A percentile compares a stretch with the other conserved stretches of the same genome.
phyloP scores from a whole-genome alignment of 2,888 invertebrate species.

The Meteorus colon region DNA sequence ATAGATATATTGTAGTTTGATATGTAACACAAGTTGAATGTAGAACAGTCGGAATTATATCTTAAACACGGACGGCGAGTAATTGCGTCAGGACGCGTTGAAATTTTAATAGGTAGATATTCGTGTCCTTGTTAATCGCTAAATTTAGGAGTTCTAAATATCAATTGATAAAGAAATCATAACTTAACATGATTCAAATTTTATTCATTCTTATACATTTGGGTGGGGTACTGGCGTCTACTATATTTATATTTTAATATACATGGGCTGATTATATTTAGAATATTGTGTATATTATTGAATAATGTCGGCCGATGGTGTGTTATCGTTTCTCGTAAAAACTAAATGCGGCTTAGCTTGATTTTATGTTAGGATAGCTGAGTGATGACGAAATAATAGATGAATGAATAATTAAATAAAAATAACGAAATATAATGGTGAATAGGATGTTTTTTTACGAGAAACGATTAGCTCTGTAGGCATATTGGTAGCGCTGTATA shows the following conservation, averaged over 20 bases:
- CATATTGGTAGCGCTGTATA: conserved; percentile 60
- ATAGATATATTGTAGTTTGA: conserved; percentile 30
- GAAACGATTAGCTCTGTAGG: not conserved
- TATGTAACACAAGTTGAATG: conserved; percentile 24
- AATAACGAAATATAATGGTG: not conserved
- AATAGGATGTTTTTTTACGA: not conserved
- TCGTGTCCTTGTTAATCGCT: not conserved
- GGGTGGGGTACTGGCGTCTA: conserved; percentile 59
- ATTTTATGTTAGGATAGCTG: not conserved
- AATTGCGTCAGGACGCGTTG: not conserved
- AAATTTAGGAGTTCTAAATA: conserved; percentile 33
- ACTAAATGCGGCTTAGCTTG: not conserved
- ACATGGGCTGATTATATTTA: conserved; percentile 68
- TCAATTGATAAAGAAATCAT: conserved; percentile 56
- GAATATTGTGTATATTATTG: conserved; percentile 61
- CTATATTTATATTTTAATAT: conserved; percentile 71
- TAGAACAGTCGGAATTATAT: conserved; percentile 20
- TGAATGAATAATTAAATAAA: conserved; percentile 37
- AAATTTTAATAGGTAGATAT: not conserved
- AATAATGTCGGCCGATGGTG: conserved; percentile 32
- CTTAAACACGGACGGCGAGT: not conserved
- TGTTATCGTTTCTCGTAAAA: conserved; percentile 12
- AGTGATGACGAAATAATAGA: conserved; percentile 36
- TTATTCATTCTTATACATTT: conserved; percentile 58
- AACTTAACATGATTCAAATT: conserved; percentile 61